phyloP scores from a whole-genome alignment of 1,140 invertebrate genomes.

The Pissodes strobi region DNA sequence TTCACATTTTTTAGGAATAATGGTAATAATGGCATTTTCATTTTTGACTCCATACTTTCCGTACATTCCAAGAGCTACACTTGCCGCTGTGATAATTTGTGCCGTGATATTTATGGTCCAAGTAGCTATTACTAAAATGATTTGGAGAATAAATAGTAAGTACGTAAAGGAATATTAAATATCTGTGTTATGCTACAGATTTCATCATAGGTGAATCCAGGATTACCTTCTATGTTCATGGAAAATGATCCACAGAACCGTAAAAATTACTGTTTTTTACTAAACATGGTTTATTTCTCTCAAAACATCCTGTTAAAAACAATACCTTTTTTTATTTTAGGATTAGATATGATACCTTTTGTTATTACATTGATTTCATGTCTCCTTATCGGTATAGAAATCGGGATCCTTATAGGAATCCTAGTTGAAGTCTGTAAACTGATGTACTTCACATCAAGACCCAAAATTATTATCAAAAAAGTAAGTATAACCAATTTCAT shows the following conservation, averaged over 20 bases:
- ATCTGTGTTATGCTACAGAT: too few species aligned
- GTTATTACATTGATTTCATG: slow-evolving; percentile 74
- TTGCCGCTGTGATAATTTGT: slow-evolving; percentile 70
- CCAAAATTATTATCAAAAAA: slow-evolving; percentile 65
- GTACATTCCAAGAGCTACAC: slow-evolving; percentile 69
- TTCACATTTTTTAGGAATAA: slow-evolving; percentile 57
- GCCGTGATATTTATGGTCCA: slow-evolving; percentile 75
- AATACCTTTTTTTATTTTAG: slow-evolving; percentile 61
- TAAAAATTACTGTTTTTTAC: too few species aligned
- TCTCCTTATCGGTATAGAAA: slow-evolving; percentile 76
- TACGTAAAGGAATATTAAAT: too few species aligned
- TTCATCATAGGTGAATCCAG: too few species aligned
- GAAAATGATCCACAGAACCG: too few species aligned
- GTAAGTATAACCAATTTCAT: slow-evolving; percentile 2
- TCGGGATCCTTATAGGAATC: slow-evolving; percentile 84
- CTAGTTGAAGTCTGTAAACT: slow-evolving; percentile 74
- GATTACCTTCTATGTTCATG: too few species aligned
- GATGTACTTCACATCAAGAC: slow-evolving; percentile 79
- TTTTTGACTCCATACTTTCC: slow-evolving; percentile 73
- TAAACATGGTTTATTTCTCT: too few species aligned
- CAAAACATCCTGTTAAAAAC: too few species aligned
- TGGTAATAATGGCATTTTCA: slow-evolving; percentile 59
- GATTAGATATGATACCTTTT: slow-evolving; percentile 76
- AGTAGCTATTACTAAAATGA: slow-evolving; percentile 60
- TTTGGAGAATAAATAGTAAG: slow-evolving; percentile 70